Conservation (phyloP, 2,113 vertebrate species). For the Cyrtonyx montezumae region DNA sequence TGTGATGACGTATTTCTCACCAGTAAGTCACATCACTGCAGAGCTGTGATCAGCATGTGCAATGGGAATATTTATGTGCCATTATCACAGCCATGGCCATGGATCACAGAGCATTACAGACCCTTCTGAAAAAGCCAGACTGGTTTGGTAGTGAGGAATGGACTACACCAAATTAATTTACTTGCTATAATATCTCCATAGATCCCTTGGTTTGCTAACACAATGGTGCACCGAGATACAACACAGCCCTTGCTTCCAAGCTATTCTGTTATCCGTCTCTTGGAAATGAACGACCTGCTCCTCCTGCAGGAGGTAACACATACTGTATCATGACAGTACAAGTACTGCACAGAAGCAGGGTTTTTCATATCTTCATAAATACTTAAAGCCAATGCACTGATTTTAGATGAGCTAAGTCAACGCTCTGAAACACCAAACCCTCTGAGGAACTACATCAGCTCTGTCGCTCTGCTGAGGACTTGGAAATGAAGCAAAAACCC, state of each 20-base stretch:
- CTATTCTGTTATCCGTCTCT: neutral
- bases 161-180: neutral
- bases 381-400: neutral
- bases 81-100: neutral
- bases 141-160: neutral
- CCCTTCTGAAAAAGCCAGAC: neutral
- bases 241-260: neutral
- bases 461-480: accelerated
- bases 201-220: neutral
- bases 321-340: accelerated
- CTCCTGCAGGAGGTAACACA: neutral
- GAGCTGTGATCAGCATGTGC: neutral
- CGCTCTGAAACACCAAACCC: neutral
- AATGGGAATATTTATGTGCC: neutral
- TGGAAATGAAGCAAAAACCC: no score
- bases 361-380: neutral
- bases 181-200: neutral
- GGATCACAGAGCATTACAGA: neutral
- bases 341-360: neutral
- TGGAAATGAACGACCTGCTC: neutral
- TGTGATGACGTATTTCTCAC: neutral
- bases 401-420: neutral
- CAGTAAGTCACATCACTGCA: neutral
- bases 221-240: neutral
- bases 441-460: neutral